Conservation (phyloP, 2,888 invertebrate genomes). For the Drosophila ezoana region DNA sequence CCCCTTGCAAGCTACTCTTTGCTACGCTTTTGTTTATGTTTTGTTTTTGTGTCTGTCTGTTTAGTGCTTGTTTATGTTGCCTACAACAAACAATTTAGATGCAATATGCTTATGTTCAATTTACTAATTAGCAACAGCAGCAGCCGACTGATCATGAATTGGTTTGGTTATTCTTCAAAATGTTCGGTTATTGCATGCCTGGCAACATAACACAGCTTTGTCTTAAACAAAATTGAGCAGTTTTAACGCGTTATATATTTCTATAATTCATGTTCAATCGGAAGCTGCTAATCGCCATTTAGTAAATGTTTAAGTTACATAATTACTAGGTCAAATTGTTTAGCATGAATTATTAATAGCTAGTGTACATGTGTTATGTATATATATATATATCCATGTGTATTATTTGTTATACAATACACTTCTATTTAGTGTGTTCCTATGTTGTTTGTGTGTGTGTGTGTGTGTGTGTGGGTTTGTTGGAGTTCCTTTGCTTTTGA, state of each 20-base stretch:
- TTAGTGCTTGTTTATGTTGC: conserved; percentile 1
- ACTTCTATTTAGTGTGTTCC: conserved; percentile 10
- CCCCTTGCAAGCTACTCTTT: conserved; percentile 3
- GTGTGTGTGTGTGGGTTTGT: conserved; percentile 7
- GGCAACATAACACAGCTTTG: conserved; percentile 49
- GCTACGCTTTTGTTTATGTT: conserved; percentile 5
- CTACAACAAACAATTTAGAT: conserved; percentile 37
- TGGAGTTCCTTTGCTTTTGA: conserved; percentile 3
- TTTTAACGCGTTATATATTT: conserved; percentile 24
- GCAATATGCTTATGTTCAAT: conserved; percentile 17
- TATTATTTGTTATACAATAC: conserved; percentile 20
- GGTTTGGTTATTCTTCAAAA: background rate
- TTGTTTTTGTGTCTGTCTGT: background rate
- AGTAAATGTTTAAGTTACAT: conserved; percentile 19
- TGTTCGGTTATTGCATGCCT: conserved; percentile 12
- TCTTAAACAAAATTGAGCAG: conserved; percentile 58
- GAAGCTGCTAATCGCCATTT: conserved; percentile 36
- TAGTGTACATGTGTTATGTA: conserved; percentile 31
- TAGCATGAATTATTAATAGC: conserved; percentile 25
- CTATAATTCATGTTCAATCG: conserved; percentile 39
- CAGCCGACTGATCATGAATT: conserved; percentile 26
- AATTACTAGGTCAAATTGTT: conserved; percentile 24
- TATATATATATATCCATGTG: conserved; percentile 10
- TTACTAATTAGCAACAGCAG: conserved; percentile 45
- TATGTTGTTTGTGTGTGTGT: conserved; percentile 2